Evolutionary conservation across 64 coral and sea anemone genomes (phyloP), one percentile per base, ranked within the genome.

Genomic region (Montipora cactus): DNA sequence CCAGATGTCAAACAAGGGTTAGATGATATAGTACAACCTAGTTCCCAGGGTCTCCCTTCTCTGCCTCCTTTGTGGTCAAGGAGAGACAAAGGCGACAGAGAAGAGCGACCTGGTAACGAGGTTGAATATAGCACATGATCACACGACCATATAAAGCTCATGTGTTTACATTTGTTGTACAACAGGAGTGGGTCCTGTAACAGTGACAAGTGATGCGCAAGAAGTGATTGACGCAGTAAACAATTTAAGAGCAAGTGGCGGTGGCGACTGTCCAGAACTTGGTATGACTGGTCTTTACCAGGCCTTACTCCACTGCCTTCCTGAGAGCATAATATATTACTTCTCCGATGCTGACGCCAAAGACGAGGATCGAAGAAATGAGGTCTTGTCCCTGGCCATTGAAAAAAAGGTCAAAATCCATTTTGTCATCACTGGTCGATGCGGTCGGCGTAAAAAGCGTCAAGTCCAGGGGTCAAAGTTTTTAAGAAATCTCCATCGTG

Each of bases 221-320:
- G 66, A 66, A 74, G 89, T 90, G 49, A 95, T 87, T 49, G 4
- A 50, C 16, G 89, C 94, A n/a, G 94, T 95, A 5, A 95, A 88
- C 53, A 55, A 5, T 9, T 78, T 95, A 18, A 75, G 4, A 5
- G 84, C 84, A 53, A 19, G 0, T 62, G 89, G 89, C 44, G 94
- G 94, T n/a, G 89, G 89, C 7, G 94, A 95, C 25, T 95, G 94
- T 22, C 94, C 94, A 8, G 94, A 95, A 67, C 47, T 95, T 70
- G 94, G 82, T 16, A 83, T 95, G 89, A 61, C 61, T 13, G 94
- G 81, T 80, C 69, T 95, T 86, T 87, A 75, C 74, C 44, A 88
- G 76, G 94, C 82, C 8, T 16, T 95, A 45, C 75, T 95, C 57
- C 68, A 88, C 75, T 87, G 94, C 46, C 67, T 92, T 14, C 89